A percentile compares a stretch with the other conserved stretches of the same genome.
Conservation (phyloP, 1,140 invertebrate species). For the Eubasilissa regina region DNA sequence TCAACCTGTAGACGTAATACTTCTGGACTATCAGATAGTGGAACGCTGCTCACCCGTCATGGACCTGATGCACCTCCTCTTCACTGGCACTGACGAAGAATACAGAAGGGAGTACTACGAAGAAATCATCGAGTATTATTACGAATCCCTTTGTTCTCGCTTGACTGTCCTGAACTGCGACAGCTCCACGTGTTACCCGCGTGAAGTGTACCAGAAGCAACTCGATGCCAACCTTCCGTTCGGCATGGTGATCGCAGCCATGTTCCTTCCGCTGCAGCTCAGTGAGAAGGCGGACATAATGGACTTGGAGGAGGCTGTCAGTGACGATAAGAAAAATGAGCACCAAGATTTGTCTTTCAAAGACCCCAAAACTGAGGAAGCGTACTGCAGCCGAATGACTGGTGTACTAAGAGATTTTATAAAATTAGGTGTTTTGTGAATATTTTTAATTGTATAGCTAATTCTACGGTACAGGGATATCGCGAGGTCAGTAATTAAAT, state of each 20-base stretch:
- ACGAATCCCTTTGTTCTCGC: neutral
- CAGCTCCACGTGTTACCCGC: constrained; percentile 16
- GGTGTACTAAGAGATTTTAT: constrained; percentile 2
- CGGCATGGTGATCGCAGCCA: neutral
- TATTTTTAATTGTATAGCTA: neutral
- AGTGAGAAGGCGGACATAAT: constrained; percentile 1
- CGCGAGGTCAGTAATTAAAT: no score
- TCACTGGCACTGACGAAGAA: constrained; percentile 27
- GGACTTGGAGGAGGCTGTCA: neutral
- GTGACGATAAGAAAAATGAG: neutral
- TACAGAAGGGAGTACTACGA: constrained; percentile 13
- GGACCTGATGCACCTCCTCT: constrained; percentile 34
- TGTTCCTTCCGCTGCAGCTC: constrained; percentile 4
- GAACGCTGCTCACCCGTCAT: constrained; percentile 22
- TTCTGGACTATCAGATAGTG: constrained; percentile 40
- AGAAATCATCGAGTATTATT: constrained; percentile 27
- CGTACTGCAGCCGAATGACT: neutral
- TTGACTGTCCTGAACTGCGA: constrained; percentile 25
- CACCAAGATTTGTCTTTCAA: neutral
- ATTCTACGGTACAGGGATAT: no score
- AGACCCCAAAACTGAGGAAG: neutral
- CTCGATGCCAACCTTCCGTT: constrained; percentile 7
- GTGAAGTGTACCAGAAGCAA: constrained; percentile 15
- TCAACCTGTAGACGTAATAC: constrained; percentile 6
- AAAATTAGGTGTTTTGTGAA: constrained; percentile 2